Evolutionary conservation across 2,888 invertebrate genomes (phyloP).

Genomic region (Cerastis rubricosa): DNA sequence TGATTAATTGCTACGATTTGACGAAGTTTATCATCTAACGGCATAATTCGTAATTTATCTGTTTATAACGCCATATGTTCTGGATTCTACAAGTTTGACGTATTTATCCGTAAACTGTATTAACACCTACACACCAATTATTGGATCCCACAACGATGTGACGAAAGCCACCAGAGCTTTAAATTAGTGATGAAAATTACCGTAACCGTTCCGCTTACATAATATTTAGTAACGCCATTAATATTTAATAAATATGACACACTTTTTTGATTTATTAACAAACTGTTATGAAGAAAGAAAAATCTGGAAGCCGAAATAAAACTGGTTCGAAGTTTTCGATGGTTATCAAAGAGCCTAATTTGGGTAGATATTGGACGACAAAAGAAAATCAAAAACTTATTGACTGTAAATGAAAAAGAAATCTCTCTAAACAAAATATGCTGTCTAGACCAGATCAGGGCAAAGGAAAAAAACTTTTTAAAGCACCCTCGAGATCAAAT

Average conservation of each 20-base stretch:
- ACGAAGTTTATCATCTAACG: slow-evolving; percentile 32
- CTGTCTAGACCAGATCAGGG: slow-evolving; percentile 81
- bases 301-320: background rate
- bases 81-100: slow-evolving; percentile 23
- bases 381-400: slow-evolving; percentile 30
- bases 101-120: slow-evolving; percentile 43
- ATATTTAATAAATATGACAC: slow-evolving; percentile 47
- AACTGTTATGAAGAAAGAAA: slow-evolving; percentile 8
- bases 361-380: slow-evolving; percentile 2
- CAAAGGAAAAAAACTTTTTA: slow-evolving; percentile 78
- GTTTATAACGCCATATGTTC: slow-evolving; percentile 25
- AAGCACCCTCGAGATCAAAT: slow-evolving; percentile 85
- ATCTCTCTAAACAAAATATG: slow-evolving; percentile 70
- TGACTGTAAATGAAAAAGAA: slow-evolving; percentile 43
- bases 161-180: slow-evolving; percentile 75
- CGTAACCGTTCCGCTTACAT: slow-evolving; percentile 76
- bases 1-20: slow-evolving; percentile 14
- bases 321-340: background rate
- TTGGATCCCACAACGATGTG: slow-evolving; percentile 71
- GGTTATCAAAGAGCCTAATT: background rate
- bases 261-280: slow-evolving; percentile 46
- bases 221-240: slow-evolving; percentile 63
- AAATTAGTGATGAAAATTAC: slow-evolving; percentile 83
- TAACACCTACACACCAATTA: slow-evolving; percentile 76
- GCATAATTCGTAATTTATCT: slow-evolving; percentile 36